Evolutionary conservation across 1,140 invertebrate species (phyloP).

Genomic region (Nebria ingens): DNA sequence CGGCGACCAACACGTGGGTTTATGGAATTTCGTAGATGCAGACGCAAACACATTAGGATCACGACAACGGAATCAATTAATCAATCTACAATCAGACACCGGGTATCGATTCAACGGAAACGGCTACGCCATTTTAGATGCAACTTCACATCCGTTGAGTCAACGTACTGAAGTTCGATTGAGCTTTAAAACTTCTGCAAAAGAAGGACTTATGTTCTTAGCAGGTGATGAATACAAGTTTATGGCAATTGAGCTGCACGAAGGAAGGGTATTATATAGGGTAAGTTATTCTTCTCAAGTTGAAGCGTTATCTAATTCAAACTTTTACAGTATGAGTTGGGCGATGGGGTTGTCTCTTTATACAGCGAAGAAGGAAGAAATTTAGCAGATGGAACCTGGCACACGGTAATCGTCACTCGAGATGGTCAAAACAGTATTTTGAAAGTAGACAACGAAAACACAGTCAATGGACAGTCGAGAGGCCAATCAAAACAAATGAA

Average conservation of each 20-base stretch:
- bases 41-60: slow-evolving; percentile 67
- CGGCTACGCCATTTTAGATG: slow-evolving; percentile 66
- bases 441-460: slow-evolving; percentile 51
- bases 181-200: slow-evolving; percentile 76
- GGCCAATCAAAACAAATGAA: slow-evolving; percentile 24
- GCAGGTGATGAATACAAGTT: slow-evolving; percentile 60
- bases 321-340: slow-evolving; percentile 53
- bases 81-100: slow-evolving; percentile 48
- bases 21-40: slow-evolving; percentile 86
- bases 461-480: slow-evolving; percentile 29
- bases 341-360: slow-evolving; percentile 45
- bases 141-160: slow-evolving; percentile 41
- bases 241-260: slow-evolving; percentile 71
- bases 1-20: slow-evolving; percentile 76
- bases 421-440: slow-evolving; percentile 53
- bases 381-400: slow-evolving; percentile 81
- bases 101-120: slow-evolving; percentile 79
- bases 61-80: slow-evolving; percentile 54
- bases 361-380: slow-evolving; percentile 23
- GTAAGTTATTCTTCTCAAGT: slow-evolving; percentile 27
- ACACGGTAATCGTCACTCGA: slow-evolving; percentile 60
- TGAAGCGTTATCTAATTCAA: slow-evolving; percentile 17
- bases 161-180: slow-evolving; percentile 52
- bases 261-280: slow-evolving; percentile 65
- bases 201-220: slow-evolving; percentile 80